Conservation (phyloP, 2,113 vertebrate species). For the Tychaedon coryphoeus region DNA sequence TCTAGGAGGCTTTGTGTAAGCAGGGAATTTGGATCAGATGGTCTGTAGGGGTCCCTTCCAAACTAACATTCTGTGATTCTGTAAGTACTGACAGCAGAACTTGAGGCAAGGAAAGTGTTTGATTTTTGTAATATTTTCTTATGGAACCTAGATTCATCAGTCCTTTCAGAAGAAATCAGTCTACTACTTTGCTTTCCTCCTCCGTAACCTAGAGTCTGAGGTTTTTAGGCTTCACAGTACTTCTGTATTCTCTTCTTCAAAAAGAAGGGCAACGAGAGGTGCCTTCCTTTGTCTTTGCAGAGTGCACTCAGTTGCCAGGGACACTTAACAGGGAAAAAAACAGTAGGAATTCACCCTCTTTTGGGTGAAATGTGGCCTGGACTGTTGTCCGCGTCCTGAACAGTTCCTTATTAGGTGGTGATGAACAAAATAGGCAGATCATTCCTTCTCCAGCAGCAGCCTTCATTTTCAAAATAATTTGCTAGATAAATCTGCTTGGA, state of each 20-base stretch:
- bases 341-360: not conserved
- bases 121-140: not conserved
- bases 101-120: not conserved
- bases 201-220: not conserved
- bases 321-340: not conserved
- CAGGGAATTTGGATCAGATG: not conserved
- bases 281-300: not conserved
- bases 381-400: not conserved
- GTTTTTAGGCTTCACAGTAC: accelerated
- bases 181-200: not conserved
- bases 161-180: not conserved
- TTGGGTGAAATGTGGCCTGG: not conserved
- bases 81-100: not conserved
- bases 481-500: not conserved
- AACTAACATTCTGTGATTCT: not conserved
- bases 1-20: not conserved
- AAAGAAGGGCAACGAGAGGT: not conserved
- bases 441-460: not conserved
- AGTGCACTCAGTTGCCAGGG: not conserved
- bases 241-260: not conserved
- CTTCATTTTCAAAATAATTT: not conserved
- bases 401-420: not conserved
- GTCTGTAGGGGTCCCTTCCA: not conserved
- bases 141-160: not conserved
- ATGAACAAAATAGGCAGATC: not conserved